phyloP scores from a whole-genome alignment of 2,888 invertebrate genomes.

The Azorinus chamasolen region DNA sequence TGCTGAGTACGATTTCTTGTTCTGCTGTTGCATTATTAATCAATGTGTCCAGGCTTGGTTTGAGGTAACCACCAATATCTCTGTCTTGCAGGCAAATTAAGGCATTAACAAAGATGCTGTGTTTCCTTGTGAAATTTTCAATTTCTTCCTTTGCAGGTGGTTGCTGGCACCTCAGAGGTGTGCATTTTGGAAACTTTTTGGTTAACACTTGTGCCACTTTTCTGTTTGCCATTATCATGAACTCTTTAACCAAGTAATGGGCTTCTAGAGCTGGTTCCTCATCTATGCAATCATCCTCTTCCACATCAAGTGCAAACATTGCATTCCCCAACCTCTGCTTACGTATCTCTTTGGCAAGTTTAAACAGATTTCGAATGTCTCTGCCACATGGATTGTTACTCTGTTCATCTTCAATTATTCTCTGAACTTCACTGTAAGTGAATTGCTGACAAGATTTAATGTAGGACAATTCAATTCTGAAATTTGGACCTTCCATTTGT shows the following conservation, averaged over 20 bases:
- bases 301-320: conserved; percentile 56
- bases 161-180: conserved; percentile 63
- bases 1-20: conserved; percentile 22
- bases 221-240: conserved; percentile 66
- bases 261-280: conserved; percentile 53
- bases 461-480: conserved; percentile 37
- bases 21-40: conserved; percentile 7
- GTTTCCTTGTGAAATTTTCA: conserved; percentile 44
- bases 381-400: conserved; percentile 7
- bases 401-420: conserved; percentile 50
- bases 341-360: conserved; percentile 46
- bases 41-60: conserved; percentile 13
- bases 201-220: conserved; percentile 50
- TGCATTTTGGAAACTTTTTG: conserved; percentile 35
- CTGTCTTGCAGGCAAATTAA: conserved; percentile 56
- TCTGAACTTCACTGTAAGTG: conserved; percentile 69
- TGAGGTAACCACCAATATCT: background rate
- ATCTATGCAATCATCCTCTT: conserved; percentile 29
- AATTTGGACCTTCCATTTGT: conserved; percentile 36
- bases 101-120: conserved; percentile 42
- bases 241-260: conserved; percentile 68
- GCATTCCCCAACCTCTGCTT: conserved; percentile 49
- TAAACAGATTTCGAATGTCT: conserved; percentile 35
- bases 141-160: conserved; percentile 57
- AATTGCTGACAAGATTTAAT: conserved; percentile 59